These are phyloP conservation scores for Gandaritis pyraliata DNA, from an alignment of 2,888 invertebrate species.

Conservation along the genomic window DNA sequence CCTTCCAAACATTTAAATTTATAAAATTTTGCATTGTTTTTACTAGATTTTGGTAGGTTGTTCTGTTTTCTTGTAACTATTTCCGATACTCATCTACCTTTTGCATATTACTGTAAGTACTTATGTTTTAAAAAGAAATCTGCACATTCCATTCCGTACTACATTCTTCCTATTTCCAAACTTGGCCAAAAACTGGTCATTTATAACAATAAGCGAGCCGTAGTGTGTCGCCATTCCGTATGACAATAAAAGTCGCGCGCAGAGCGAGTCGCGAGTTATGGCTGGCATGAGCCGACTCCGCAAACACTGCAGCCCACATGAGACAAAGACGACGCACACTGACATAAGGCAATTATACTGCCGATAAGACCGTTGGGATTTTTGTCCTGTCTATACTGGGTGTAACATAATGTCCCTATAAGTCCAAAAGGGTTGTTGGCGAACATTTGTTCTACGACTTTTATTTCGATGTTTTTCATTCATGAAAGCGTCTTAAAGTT, in stretches of 20 bases:
- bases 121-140: no score
- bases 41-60: no score
- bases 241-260: slow-evolving; percentile 41
- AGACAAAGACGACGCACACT: slow-evolving; percentile 11
- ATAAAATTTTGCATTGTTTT: no score
- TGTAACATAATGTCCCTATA: no score
- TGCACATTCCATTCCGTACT: background rate
- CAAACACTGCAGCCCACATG: slow-evolving; percentile 16
- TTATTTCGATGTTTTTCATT: no score
- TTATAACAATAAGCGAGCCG: slow-evolving; percentile 38
- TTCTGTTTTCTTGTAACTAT: no score
- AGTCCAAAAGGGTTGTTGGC: no score
- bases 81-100: no score
- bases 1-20: no score
- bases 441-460: no score
- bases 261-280: slow-evolving; percentile 38
- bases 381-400: background rate
- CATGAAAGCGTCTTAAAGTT: no score
- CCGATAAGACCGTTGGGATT: background rate
- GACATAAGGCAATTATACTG: background rate
- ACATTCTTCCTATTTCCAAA: slow-evolving; percentile 11
- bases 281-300: slow-evolving; percentile 30
- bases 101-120: no score
- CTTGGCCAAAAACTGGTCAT: slow-evolving; percentile 28
- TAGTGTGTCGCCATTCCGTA: slow-evolving; percentile 40